Conservation (phyloP, 2,113 vertebrate genomes). For the Datnioides undecimradiatus region DNA sequence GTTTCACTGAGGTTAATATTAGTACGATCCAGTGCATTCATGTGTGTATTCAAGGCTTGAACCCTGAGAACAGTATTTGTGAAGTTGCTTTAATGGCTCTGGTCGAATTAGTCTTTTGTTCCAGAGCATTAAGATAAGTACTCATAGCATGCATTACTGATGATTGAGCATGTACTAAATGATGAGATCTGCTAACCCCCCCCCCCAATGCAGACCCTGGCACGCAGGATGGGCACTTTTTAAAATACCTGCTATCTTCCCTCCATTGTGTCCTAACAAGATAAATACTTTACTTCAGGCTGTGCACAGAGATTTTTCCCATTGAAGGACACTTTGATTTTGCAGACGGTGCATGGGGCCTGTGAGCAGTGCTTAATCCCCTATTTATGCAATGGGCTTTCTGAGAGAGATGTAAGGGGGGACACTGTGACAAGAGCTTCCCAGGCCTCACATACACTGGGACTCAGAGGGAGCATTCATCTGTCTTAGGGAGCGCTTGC, state of each 20-base stretch:
- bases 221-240: constrained; percentile 12
- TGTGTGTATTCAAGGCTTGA: no score
- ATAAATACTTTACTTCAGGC: constrained; percentile 34
- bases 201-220: not conserved
- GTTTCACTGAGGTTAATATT: no score
- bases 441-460: constrained; percentile 52
- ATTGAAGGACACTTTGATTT: constrained; percentile 45
- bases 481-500: constrained; percentile 55
- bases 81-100: no score
- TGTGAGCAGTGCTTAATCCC: constrained; percentile 51
- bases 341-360: constrained; percentile 27
- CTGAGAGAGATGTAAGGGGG: constrained; percentile 50
- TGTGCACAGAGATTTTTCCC: not conserved
- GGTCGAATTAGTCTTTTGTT: constrained; percentile 7
- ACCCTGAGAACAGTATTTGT: no score
- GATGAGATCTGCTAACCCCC: not conserved
- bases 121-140: constrained; percentile 7
- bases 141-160: constrained; percentile 2
- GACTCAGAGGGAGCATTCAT: constrained; percentile 63
- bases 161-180: not conserved
- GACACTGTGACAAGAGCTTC: constrained; percentile 52
- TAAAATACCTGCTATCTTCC: constrained; percentile 21
- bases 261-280: constrained; percentile 42
- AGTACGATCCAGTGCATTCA: no score
- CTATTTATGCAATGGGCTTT: constrained; percentile 48